Base-by-base conservation (phyloP, 64 coral and sea anemone genomes). In the Cladopsammia gracilis region DNA sequence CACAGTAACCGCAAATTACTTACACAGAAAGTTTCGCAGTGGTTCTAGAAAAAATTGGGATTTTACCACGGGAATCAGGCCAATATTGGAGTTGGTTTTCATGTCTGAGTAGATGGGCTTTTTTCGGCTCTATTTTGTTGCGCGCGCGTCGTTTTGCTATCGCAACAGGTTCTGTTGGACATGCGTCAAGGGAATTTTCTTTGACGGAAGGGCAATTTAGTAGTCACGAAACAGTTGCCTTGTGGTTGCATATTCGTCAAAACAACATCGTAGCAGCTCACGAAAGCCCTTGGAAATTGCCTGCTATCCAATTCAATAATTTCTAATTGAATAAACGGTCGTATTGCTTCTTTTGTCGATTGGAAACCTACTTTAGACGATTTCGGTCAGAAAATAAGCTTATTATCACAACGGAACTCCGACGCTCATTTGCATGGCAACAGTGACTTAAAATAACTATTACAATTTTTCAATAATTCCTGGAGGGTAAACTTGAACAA, bases 171-270 rank as follows among this genome's bases (percentile, higher is more conserved):
- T 14, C 59, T 23, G 43, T 68, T 84, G 34, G 80, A 68, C 80
- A 84, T 84, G 80, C 80, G 80, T 84, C 62, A 84, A 84, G 62
- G 43, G 60, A 84, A 45, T 25, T 68, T 47, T 47, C 18, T 52
- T 84, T 84, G 80, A 84, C 62, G 80, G 80, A 84, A 80, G 80
- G 46, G 34, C 80, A 84, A 84, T 84, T 84, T 84, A 84, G 80
- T 3, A 84, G 80, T 84, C 80, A 84, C 80, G 80, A 67, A 84
- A 84, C 80, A 49, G 59, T 48, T 84, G 62, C 43, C 7, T 64
- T 64, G 43, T 64, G 80, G 44, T 68, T 64, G 80, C 60, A 62
- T 84, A 84, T 48, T 48, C 49, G 61, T 24, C 80, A 84, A 84
- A 84, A 84, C 80, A 84, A 84, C 80, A 84, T 48, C 61, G 67